Conservation (phyloP, 2,888 invertebrate species). For the Orthonevra nobilis region DNA sequence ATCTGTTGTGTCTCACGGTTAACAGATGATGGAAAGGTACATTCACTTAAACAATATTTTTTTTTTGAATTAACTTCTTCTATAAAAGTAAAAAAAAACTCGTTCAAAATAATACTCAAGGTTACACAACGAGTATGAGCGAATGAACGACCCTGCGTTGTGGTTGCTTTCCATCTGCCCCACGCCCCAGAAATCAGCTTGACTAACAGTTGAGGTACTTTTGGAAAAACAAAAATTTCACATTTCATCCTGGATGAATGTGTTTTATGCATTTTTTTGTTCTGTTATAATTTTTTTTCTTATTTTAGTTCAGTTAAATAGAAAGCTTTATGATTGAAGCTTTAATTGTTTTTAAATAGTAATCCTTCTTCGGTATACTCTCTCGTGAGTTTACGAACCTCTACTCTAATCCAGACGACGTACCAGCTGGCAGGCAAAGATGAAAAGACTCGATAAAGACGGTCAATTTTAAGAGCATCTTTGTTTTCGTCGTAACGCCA, state of each 20-base stretch:
- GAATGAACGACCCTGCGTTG: conserved; percentile 29
- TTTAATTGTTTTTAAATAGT: too few relatives aligned
- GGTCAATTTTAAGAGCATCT: not conserved
- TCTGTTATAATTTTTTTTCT: conserved; percentile 44
- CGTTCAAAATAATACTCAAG: conserved; percentile 43
- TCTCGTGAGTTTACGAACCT: conserved; percentile 22
- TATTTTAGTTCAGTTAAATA: conserved; percentile 39
- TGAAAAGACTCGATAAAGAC: conserved; percentile 8
- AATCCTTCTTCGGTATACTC: conserved; percentile 32
- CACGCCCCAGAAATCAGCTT: conserved; percentile 35
- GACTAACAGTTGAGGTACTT: conserved; percentile 59
- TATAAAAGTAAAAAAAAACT: not conserved
- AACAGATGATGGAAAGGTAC: conserved; percentile 46
- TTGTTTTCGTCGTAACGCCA: conserved; percentile 24
- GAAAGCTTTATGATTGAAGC: too few relatives aligned
- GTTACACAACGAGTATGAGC: conserved; percentile 48
- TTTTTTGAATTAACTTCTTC: conserved; percentile 18
- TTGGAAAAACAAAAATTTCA: conserved; percentile 25
- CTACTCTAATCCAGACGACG: conserved; percentile 20
- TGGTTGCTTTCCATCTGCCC: conserved; percentile 40
- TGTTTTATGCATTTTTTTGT: conserved; percentile 36
- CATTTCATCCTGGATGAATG: conserved; percentile 28
- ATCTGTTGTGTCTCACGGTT: conserved; percentile 19
- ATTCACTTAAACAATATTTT: conserved; percentile 50
- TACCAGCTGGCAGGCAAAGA: conserved; percentile 18